Base-by-base conservation (phyloP, 2,888 invertebrate species). In the Bursaphelenchus okinawaensis region DNA sequence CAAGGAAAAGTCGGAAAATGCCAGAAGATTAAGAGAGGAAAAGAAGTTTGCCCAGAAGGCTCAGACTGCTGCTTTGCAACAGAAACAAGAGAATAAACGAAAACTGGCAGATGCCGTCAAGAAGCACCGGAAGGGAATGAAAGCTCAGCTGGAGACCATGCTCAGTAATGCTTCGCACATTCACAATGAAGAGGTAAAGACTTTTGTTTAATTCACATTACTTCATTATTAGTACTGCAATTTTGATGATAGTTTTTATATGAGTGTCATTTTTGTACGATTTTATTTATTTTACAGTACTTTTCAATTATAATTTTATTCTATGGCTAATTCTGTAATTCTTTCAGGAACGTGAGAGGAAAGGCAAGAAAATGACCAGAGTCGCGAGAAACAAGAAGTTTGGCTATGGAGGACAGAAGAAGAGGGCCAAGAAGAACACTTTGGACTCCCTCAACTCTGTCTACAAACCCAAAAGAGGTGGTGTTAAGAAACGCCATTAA, bases 321-420 rank as follows among this genome's bases (percentile, higher is more conserved):
- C n/a, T n/a, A n/a, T 40, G 50, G 50, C 19, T 54, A 6, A 22
- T 19, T 58, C 12, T 20, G 51, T 56, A 26, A 23, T 19, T 56
- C n/a, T 60, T 22, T 20, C 20, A 54, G 60, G 23, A 62, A 20
- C 59, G 19, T n/a, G 59, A 62, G 3, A 26, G 57, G 31, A 24
- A 58, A 59, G 24, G 19, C 22, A 29, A 51, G 19, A 72, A 72
- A 67, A 82, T 82, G 71, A 74, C 69, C 67, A 71, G 84, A 56
- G 75, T 82, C 55, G 86, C 87, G 78, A 91, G 91, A 82, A 89
- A 93, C 82, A 87, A 89, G 65, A 93, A 91, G 83, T 96, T 90
- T 85, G 95, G 96, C 0, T 93, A 90, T 84, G 95, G 96, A 29
- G 95, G 95, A 0, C 92, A 92, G 83, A 96, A 96, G 85, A 90